Percentiles rank a stretch among this genome's conserved stretches.
Conservation (phyloP, 1,140 invertebrate species). For the Drosophila arizonae region DNA sequence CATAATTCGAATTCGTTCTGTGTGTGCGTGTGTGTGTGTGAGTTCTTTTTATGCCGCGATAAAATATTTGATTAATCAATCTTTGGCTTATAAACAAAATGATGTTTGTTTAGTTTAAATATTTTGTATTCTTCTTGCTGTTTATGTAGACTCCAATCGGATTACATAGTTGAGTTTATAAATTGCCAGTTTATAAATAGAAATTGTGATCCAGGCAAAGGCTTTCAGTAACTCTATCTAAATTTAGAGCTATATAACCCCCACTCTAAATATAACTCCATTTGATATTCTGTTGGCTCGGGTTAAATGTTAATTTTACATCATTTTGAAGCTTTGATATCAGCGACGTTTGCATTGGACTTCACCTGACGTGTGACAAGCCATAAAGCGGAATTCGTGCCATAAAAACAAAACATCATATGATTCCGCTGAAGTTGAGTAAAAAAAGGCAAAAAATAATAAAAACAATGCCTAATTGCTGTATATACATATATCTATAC, state of each 20-base stretch:
- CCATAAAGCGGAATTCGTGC: not conserved
- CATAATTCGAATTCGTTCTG: not conserved
- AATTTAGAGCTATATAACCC: too few species aligned
- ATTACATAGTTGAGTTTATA: not conserved
- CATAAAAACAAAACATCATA: slow-evolving; percentile 1
- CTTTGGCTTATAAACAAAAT: slow-evolving; percentile 6
- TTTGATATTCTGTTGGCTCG: too few species aligned
- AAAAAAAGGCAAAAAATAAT: too few species aligned
- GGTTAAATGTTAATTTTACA: too few species aligned
- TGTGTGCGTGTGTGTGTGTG: not conserved
- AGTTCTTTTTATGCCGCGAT: too few species aligned
- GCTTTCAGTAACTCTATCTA: too few species aligned
- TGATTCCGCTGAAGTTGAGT: slow-evolving; percentile 15
- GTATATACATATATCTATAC: not conserved
- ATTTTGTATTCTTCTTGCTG: not conserved
- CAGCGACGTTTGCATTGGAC: not conserved
- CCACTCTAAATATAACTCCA: too few species aligned
- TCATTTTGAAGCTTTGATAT: too few species aligned
- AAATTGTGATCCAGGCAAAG: not conserved
- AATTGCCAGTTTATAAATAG: too few species aligned
- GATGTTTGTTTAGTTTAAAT: slow-evolving; percentile 1
- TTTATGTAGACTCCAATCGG: not conserved
- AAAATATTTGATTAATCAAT: slow-evolving; percentile 8
- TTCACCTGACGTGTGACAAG: slow-evolving; percentile 5
- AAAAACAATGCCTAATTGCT: not conserved